Evolutionary conservation across 1,140 invertebrate genomes (phyloP).

Genomic region (Pomacea maculata): DNA sequence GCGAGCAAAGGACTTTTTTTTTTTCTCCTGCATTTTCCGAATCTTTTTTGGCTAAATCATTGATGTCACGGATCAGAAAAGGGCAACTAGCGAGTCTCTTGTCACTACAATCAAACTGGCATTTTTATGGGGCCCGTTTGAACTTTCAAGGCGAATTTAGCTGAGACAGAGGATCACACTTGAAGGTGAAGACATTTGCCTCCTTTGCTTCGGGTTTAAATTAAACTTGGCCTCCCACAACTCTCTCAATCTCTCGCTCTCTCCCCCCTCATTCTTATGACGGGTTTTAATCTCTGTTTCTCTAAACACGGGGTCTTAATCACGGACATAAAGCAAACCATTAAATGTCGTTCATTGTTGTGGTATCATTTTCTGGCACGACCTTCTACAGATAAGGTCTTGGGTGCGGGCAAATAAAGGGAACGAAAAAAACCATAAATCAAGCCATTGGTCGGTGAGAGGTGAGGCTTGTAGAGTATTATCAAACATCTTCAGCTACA

Average conservation of each 20-base stretch:
- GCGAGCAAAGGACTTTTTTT: no score
- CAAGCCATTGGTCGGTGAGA: not conserved
- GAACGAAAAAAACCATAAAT: not conserved
- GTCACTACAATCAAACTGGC: not conserved
- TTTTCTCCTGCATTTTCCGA: no score
- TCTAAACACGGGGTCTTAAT: not conserved
- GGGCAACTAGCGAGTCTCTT: not conserved
- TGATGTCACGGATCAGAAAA: no score
- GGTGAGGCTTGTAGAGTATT: not conserved
- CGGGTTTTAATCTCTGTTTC: not conserved
- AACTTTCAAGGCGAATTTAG: no score
- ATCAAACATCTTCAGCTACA: not conserved
- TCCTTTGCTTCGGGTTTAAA: not conserved
- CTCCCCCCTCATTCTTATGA: not conserved
- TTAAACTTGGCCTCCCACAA: not conserved
- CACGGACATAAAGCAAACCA: not conserved
- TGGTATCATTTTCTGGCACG: not conserved
- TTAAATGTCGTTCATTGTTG: not conserved
- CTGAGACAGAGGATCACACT: no score
- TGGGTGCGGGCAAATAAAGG: not conserved
- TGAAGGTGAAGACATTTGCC: not conserved
- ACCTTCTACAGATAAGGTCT: not conserved
- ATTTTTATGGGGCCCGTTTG: not conserved
- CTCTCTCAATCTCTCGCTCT: conserved; percentile 5
- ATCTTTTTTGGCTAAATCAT: no score